These are phyloP conservation scores for Rhagium mordax DNA, from an alignment of 2,888 invertebrate species.

Conservation along the genomic window DNA sequence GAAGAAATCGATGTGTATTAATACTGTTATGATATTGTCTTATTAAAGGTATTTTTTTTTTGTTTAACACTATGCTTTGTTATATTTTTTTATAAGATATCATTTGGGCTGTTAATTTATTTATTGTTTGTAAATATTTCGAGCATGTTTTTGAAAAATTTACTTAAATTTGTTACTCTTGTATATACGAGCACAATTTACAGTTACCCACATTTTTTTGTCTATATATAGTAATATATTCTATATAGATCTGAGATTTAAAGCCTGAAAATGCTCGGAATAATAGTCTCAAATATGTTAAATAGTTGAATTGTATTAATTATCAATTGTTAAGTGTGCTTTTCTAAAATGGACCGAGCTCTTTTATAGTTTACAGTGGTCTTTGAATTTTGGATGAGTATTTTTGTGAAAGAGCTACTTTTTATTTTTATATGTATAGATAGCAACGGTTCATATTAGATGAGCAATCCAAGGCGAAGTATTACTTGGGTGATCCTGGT, in stretches of 20 bases:
- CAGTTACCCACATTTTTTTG: neutral
- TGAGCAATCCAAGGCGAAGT: neutral
- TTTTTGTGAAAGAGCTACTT: neutral
- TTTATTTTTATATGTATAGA: neutral
- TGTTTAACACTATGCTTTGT: neutral
- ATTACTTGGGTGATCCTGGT: neutral
- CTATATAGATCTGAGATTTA: neutral
- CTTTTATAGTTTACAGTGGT: neutral
- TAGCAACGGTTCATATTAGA: neutral
- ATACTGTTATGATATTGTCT: neutral
- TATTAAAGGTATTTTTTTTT: neutral
- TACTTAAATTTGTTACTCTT: neutral
- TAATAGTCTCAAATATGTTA: neutral
- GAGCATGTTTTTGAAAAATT: neutral
- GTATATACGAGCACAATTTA: neutral
- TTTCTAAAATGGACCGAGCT: neutral
- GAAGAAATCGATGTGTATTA: slow-evolving; percentile 6
- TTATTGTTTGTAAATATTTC: slow-evolving; percentile 14
- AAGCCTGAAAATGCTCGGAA: neutral
- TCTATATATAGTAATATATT: neutral
- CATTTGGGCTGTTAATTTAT: slow-evolving; percentile 26
- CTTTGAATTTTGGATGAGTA: neutral
- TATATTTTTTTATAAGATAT: slow-evolving; percentile 10
- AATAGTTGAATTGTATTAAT: neutral
- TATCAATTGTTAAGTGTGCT: neutral